A percentile compares a stretch with the other conserved stretches of the same genome.
Evolutionary conservation across 2,888 invertebrate genomes (phyloP).

Genomic region (Hecatera dysodea): DNA sequence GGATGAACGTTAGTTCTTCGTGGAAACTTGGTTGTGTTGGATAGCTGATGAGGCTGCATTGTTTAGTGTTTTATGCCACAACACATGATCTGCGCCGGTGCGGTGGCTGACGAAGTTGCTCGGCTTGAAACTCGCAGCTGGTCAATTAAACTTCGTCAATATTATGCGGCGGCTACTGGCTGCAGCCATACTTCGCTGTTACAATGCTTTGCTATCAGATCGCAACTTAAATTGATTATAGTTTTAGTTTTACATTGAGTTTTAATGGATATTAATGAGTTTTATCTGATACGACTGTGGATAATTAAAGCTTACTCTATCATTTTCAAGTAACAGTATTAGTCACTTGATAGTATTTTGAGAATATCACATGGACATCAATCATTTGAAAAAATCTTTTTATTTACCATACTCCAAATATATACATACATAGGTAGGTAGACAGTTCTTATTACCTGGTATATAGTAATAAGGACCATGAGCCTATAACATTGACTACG

Average conservation of each 20-base stretch:
- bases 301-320: constrained; percentile 23
- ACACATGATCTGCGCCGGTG: constrained; percentile 59
- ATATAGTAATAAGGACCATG: not conserved
- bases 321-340: constrained; percentile 6
- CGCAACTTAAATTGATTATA: constrained; percentile 50
- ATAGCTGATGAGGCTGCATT: constrained; percentile 70
- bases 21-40: constrained; percentile 36
- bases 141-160: constrained; percentile 68
- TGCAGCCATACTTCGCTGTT: constrained; percentile 24
- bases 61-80: constrained; percentile 74
- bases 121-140: constrained; percentile 61
- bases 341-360: not conserved
- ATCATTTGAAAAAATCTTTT: not conserved
- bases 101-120: constrained; percentile 53
- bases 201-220: constrained; percentile 59
- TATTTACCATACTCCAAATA: not conserved
- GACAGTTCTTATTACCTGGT: no score
- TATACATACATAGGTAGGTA: no score
- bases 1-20: constrained; percentile 33
- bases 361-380: not conserved
- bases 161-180: constrained; percentile 40
- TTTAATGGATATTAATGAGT: constrained; percentile 35
- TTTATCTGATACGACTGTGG: constrained; percentile 1
- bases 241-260: constrained; percentile 38
- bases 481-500: not conserved